phyloP scores from a whole-genome alignment of 2,797 vertebrate species.

The Stomatorhinus walkeri region DNA sequence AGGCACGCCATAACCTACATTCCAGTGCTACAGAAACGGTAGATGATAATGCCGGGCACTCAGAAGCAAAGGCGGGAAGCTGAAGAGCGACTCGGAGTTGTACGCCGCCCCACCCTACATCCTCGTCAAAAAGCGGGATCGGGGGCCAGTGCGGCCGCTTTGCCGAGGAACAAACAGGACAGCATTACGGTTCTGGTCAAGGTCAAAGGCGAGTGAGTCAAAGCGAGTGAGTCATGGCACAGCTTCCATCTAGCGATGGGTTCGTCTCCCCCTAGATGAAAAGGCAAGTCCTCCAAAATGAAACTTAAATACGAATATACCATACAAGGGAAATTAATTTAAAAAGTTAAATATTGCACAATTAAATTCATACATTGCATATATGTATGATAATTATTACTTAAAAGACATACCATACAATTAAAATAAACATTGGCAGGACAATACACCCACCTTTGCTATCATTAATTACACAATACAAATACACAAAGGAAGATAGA shows the following conservation, averaged over 20 bases:
- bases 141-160: neutral
- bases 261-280: neutral
- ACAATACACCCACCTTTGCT: neutral
- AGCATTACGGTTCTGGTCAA: neutral
- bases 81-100: neutral
- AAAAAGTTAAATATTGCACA: neutral
- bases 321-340: neutral
- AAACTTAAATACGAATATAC: neutral
- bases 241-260: neutral
- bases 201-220: neutral
- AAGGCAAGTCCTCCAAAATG: neutral
- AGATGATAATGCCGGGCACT: neutral
- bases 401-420: neutral
- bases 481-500: neutral
- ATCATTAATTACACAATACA: neutral
- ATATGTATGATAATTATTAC: neutral
- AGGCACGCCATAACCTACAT: constrained; percentile 49
- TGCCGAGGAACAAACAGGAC: neutral
- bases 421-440: neutral
- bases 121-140: neutral
- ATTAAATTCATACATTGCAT: neutral
- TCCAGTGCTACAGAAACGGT: constrained; percentile 24
- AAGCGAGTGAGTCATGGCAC: neutral
- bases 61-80: neutral
- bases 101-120: neutral